Percentiles rank a stretch among this genome's conserved stretches.
phyloP scores from a whole-genome alignment of 2,888 invertebrate species.

The Drosophila ustulata region DNA sequence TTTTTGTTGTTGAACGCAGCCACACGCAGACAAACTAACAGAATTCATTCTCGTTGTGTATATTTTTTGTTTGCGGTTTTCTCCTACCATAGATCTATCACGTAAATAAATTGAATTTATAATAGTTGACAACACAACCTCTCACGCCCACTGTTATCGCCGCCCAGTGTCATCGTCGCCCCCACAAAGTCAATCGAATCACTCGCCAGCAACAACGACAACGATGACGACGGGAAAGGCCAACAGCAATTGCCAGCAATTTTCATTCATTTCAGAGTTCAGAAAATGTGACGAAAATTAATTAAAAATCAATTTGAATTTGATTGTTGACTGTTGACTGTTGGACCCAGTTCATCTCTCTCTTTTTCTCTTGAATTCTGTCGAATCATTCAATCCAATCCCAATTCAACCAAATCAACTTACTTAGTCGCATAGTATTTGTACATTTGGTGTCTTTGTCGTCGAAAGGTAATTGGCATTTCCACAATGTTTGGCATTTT shows the following conservation, averaged over 20 bases:
- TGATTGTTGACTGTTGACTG: constrained; percentile 75
- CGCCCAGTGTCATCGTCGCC: constrained; percentile 13
- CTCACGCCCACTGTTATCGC: constrained; percentile 16
- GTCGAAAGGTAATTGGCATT: constrained; percentile 74
- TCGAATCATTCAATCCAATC: neutral
- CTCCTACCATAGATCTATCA: constrained; percentile 37
- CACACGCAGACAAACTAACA: constrained; percentile 17
- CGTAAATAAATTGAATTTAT: constrained; percentile 76
- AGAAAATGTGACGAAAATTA: constrained; percentile 79
- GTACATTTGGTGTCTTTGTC: constrained; percentile 32
- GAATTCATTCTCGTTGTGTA: constrained; percentile 18
- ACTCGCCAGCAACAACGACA: constrained; percentile 13
- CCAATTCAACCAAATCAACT: constrained; percentile 13
- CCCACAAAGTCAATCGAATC: constrained; percentile 32
- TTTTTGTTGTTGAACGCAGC: neutral
- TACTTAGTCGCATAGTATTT: constrained; percentile 37
- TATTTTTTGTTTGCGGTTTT: constrained; percentile 11
- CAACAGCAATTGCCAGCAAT: constrained; percentile 46
- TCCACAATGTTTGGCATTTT: constrained; percentile 65
- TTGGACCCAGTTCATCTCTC: constrained; percentile 4
- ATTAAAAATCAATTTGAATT: constrained; percentile 80
- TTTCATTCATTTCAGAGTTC: constrained; percentile 51
- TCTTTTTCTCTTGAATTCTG: neutral
- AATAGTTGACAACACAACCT: constrained; percentile 69
- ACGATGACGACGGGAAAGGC: constrained; percentile 20